Conservation (phyloP, 2,888 invertebrate species). For the Mechanitis mazaeus region DNA sequence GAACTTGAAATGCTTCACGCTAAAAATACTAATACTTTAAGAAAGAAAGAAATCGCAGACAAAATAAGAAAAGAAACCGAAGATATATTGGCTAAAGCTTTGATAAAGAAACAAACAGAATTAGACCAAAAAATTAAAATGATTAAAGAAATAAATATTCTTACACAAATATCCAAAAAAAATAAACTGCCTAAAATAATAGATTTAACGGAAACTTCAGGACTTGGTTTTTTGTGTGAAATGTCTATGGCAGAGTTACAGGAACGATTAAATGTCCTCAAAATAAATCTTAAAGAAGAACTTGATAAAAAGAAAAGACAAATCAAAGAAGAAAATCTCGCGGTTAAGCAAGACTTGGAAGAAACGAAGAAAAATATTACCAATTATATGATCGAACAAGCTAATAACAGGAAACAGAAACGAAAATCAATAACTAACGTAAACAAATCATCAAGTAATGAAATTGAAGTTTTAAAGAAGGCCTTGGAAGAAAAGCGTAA, state of each 20-base stretch:
- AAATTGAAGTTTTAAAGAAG: slow-evolving; percentile 66
- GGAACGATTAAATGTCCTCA: slow-evolving; percentile 70
- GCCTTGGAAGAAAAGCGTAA: slow-evolving; percentile 68
- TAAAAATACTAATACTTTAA: slow-evolving; percentile 42
- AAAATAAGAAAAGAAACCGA: slow-evolving; percentile 54
- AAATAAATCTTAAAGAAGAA: slow-evolving; percentile 71
- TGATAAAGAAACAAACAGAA: slow-evolving; percentile 68
- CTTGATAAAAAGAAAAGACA: slow-evolving; percentile 62
- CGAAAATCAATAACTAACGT: slow-evolving; percentile 39
- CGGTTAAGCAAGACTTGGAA: slow-evolving; percentile 65
- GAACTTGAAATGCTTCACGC: slow-evolving; percentile 54
- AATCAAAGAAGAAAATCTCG: slow-evolving; percentile 63
- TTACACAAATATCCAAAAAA: slow-evolving; percentile 69
- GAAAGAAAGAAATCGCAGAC: slow-evolving; percentile 54
- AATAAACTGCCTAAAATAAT: slow-evolving; percentile 71
- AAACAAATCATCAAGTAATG: slow-evolving; percentile 46
- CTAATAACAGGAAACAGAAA: slow-evolving; percentile 43
- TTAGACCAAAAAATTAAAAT: slow-evolving; percentile 65
- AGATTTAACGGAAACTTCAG: slow-evolving; percentile 77
- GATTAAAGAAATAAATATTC: slow-evolving; percentile 71
- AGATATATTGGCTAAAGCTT: slow-evolving; percentile 47
- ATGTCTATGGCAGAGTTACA: slow-evolving; percentile 80
- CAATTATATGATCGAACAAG: slow-evolving; percentile 53
- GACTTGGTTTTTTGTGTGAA: slow-evolving; percentile 78
- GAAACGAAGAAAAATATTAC: slow-evolving; percentile 63